phyloP scores from a whole-genome alignment of 1,140 invertebrate genomes.

The Drosophila nannoptera region DNA sequence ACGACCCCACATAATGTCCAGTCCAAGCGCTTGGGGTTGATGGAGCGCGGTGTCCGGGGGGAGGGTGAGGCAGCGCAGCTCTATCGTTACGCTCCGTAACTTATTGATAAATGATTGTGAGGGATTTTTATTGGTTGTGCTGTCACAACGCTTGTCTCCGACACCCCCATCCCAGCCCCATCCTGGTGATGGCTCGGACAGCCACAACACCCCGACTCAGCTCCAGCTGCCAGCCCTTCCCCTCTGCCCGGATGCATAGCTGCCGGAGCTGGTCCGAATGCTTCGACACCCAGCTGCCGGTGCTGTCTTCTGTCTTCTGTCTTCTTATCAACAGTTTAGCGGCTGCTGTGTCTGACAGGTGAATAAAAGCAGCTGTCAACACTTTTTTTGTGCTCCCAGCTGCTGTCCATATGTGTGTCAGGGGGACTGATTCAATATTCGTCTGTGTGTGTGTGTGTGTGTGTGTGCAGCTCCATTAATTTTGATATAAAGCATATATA shows the following conservation, averaged over 20 bases:
- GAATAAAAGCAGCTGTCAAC: slow-evolving; percentile 77
- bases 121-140: slow-evolving; percentile 69
- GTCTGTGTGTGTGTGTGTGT: slow-evolving; percentile 5
- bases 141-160: slow-evolving; percentile 42
- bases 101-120: slow-evolving; percentile 76
- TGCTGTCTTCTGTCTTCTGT: slow-evolving; percentile 37
- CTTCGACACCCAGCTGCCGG: slow-evolving; percentile 52
- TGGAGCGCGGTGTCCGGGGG: background rate
- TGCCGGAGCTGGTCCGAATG: slow-evolving; percentile 35
- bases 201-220: background rate
- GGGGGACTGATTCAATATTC: background rate
- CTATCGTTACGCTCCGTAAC: slow-evolving; percentile 22
- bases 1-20: slow-evolving; percentile 12
- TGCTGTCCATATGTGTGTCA: slow-evolving; percentile 4
- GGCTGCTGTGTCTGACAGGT: slow-evolving; percentile 72
- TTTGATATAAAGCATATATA: slow-evolving; percentile 62
- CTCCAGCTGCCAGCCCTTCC: background rate
- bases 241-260: slow-evolving; percentile 13
- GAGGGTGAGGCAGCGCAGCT: background rate
- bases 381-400: slow-evolving; percentile 39
- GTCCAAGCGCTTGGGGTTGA: background rate
- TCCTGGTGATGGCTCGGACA: slow-evolving; percentile 21
- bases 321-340: slow-evolving; percentile 72
- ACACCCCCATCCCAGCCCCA: slow-evolving; percentile 3
- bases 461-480: slow-evolving; percentile 56